Percentiles rank a stretch among this genome's conserved stretches.
phyloP scores from a whole-genome alignment of 2,113 vertebrate genomes.

The Sminthopsis crassicaudata region DNA sequence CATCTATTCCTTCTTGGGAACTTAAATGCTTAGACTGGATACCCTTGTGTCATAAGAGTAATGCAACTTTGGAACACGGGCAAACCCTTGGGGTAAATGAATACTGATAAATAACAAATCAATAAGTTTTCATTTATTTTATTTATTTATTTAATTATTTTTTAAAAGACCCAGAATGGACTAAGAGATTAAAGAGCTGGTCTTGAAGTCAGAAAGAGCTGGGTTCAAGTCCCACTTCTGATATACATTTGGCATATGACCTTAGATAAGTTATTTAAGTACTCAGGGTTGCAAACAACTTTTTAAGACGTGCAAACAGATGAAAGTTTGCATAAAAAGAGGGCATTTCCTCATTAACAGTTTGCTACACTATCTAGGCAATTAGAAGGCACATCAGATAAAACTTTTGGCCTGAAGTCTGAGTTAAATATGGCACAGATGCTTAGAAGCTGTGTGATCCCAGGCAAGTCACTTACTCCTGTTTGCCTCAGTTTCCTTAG shows the following conservation, averaged over 20 bases:
- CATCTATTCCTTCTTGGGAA: neutral
- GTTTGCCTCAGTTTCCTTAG: neutral
- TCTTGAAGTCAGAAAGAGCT: neutral
- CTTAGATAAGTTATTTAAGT: neutral
- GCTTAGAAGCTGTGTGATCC: neutral
- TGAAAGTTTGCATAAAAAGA: neutral
- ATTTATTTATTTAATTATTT: too few species aligned
- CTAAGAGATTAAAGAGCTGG: neutral
- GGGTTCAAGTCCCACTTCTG: neutral
- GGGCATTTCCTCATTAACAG: neutral
- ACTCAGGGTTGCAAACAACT: neutral
- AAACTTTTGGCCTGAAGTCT: too few species aligned
- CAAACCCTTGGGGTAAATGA: neutral
- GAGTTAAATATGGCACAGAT: neutral
- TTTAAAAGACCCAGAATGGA: neutral
- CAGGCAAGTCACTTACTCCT: neutral
- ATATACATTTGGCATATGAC: neutral
- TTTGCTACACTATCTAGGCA: neutral
- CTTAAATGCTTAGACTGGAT: neutral
- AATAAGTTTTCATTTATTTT: too few species aligned
- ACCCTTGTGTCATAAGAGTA: neutral
- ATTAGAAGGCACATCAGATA: too few species aligned
- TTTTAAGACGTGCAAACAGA: neutral
- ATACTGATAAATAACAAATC: neutral
- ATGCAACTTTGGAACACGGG: neutral